Percentiles rank a stretch among this genome's conserved stretches.
These are phyloP conservation scores for Apteryx mantelli DNA, from an alignment of 2,113 vertebrate genomes.

Conservation along the genomic window DNA sequence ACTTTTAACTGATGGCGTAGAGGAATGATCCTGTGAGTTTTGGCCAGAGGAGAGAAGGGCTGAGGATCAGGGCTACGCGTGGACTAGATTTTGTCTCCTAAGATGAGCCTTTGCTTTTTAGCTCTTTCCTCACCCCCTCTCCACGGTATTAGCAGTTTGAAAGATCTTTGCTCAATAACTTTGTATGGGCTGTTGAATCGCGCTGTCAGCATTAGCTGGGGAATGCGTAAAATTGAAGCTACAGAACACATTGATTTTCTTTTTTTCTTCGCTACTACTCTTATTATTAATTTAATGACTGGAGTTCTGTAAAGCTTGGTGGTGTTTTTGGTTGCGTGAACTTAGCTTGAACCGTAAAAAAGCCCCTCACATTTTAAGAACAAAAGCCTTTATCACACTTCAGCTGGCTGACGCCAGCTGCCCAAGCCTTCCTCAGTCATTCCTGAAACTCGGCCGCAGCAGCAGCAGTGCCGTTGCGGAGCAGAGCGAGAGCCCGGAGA, in stretches of 20 bases:
- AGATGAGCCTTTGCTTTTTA: not conserved
- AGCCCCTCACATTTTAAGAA: not conserved
- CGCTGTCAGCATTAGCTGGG: not conserved
- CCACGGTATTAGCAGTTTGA: too few relatives aligned
- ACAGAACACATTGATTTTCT: not conserved
- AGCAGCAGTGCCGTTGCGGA: not conserved
- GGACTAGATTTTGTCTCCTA: not conserved
- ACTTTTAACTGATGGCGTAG: rapidly evolving
- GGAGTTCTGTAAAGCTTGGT: not conserved
- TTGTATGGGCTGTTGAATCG: not conserved
- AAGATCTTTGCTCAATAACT: not conserved
- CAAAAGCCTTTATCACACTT: not conserved
- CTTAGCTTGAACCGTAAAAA: not conserved
- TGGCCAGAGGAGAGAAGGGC: too few relatives aligned
- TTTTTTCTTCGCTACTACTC: not conserved
- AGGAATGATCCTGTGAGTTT: not conserved
- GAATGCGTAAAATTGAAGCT: not conserved
- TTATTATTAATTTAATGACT: not conserved
- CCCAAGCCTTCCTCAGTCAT: too few relatives aligned
- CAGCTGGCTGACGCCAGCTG: not conserved
- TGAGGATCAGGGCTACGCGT: not conserved
- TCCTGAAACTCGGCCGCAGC: too few relatives aligned
- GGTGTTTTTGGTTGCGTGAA: not conserved
- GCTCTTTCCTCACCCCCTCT: not conserved
- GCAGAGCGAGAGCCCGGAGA: too few relatives aligned